phyloP scores from a whole-genome alignment of 2,888 invertebrate species.

The Trichopria drosophilae region DNA sequence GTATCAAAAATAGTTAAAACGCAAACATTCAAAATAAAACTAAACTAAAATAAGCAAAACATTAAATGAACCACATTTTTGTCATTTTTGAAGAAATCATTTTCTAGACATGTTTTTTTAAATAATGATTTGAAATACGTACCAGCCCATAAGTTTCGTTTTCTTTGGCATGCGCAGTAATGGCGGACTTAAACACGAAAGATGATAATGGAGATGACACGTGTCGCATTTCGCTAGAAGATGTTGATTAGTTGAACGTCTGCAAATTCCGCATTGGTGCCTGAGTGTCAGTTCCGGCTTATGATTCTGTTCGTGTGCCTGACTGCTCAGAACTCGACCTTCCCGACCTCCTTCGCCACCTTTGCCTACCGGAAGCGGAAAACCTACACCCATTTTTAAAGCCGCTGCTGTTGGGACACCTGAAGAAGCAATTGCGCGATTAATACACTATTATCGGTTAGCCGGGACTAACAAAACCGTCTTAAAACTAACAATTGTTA shows the following conservation, averaged over 20 bases:
- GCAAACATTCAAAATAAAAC: too few relatives aligned
- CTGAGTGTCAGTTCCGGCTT: conserved; percentile 60
- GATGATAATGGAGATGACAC: conserved; percentile 88
- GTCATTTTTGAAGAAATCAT: too few relatives aligned
- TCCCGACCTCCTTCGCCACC: conserved; percentile 73
- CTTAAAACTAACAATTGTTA: too few relatives aligned
- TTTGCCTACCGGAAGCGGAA: conserved; percentile 71
- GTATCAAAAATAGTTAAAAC: too few relatives aligned
- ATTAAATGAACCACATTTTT: too few relatives aligned
- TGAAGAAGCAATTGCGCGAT: too few relatives aligned
- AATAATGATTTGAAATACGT: conserved; percentile 37
- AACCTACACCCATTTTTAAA: conserved; percentile 84
- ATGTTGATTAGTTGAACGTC: conserved; percentile 86
- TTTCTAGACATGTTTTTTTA: too few relatives aligned
- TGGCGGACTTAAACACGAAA: conserved; percentile 93
- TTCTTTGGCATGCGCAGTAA: conserved; percentile 93
- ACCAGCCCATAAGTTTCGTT: conserved; percentile 93
- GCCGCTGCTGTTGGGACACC: conserved; percentile 84
- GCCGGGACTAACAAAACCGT: too few relatives aligned
- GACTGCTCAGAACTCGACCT: conserved; percentile 62
- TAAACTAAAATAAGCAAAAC: too few relatives aligned
- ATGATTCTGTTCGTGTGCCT: conserved; percentile 55
- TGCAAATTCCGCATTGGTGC: conserved; percentile 86
- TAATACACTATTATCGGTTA: conserved; percentile 19
- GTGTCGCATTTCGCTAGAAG: conserved; percentile 93